phyloP scores from a whole-genome alignment of 2,113 vertebrate species.

The Hipposideros armiger region DNA sequence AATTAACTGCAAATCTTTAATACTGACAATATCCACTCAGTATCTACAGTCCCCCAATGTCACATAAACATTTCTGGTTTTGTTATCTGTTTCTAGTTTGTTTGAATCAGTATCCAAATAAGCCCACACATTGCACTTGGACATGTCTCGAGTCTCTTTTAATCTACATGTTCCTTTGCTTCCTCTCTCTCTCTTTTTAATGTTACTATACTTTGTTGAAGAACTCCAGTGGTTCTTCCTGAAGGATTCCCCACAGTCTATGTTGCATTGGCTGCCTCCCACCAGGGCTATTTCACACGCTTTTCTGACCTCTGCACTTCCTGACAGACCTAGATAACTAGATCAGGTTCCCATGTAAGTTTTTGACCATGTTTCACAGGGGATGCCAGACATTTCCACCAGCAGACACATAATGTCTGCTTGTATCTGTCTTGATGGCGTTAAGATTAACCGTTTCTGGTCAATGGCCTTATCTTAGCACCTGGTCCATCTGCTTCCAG shows the following conservation, averaged over 20 bases:
- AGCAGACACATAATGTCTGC: too few relatives aligned
- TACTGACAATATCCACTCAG: not conserved
- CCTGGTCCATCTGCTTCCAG: too few relatives aligned
- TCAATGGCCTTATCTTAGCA: too few relatives aligned
- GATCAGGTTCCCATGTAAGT: too few relatives aligned
- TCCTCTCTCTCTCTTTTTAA: too few relatives aligned
- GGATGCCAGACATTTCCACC: too few relatives aligned
- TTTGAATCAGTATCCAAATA: not conserved
- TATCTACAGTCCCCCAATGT: not conserved
- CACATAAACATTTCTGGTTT: not conserved
- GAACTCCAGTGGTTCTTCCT: not conserved
- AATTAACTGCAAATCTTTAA: not conserved
- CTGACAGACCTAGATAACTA: too few relatives aligned
- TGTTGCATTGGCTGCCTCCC: too few relatives aligned
- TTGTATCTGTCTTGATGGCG: too few relatives aligned
- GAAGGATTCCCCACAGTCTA: not conserved
- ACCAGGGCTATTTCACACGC: too few relatives aligned
- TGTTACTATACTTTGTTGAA: not conserved
- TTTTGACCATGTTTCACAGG: too few relatives aligned
- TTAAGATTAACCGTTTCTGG: too few relatives aligned
- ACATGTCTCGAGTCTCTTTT: not conserved
- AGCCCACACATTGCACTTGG: not conserved
- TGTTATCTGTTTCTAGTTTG: not conserved
- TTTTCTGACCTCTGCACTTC: not conserved
- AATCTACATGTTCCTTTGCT: not conserved